phyloP scores from a whole-genome alignment of 37 sponge, comb jelly and placozoan genomes.

The Cliona cf. orientalis region DNA sequence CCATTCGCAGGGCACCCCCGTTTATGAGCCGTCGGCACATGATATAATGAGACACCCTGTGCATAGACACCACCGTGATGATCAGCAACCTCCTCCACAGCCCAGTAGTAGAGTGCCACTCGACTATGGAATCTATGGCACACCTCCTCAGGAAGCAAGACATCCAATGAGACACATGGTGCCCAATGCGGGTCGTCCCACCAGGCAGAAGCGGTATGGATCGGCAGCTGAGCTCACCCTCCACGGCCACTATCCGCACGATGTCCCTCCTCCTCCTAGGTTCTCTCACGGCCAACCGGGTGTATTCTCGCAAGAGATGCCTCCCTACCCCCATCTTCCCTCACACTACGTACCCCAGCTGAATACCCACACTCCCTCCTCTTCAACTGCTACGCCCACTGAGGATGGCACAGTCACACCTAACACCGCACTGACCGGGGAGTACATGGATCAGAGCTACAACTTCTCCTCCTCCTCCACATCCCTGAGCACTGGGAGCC shows the following conservation, averaged over 20 bases:
- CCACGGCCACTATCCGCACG: not conserved
- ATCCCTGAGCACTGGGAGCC: too few relatives aligned
- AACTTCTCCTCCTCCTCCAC: too few relatives aligned
- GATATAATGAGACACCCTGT: constrained; percentile 11
- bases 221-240: too few relatives aligned
- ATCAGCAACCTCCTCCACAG: not conserved
- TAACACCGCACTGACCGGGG: constrained; percentile 12
- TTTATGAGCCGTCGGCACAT: constrained; percentile 43
- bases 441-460: too few relatives aligned
- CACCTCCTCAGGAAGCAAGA: too few relatives aligned
- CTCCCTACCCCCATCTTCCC: not conserved
- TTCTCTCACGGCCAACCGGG: not conserved
- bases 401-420: constrained; percentile 41
- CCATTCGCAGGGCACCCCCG: constrained; percentile 39
- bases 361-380: constrained; percentile 4
- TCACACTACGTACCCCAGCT: not conserved
- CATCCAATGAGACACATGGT: too few relatives aligned
- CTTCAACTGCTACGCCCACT: constrained; percentile 19
- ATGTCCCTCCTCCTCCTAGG: not conserved
- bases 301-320: constrained; percentile 12
- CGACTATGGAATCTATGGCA: too few relatives aligned
- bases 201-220: too few relatives aligned
- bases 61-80: constrained; percentile 18
- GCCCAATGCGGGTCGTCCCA: too few relatives aligned
- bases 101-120: too few relatives aligned